Evolutionary conservation across 2,888 invertebrate species (phyloP).

Genomic region (Caprella mutica): DNA sequence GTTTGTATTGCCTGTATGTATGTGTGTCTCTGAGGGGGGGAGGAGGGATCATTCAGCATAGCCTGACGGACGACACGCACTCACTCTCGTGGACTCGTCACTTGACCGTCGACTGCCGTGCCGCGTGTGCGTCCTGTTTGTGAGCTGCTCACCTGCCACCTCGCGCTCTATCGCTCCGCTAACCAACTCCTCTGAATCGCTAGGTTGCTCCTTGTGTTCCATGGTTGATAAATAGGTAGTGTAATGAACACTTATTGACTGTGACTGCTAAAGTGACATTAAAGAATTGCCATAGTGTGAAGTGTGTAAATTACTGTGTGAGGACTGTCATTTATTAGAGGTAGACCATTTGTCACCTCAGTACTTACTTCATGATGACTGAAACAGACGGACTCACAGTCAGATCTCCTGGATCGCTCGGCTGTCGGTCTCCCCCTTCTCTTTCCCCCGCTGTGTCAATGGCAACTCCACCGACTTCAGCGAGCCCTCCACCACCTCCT

Average conservation of each 20-base stretch:
- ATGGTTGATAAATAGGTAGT: no score
- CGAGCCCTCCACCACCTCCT: slow-evolving; percentile 26
- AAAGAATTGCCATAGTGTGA: background rate
- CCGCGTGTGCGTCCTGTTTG: slow-evolving; percentile 15
- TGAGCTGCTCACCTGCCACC: background rate
- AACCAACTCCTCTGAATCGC: background rate
- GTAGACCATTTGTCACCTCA: background rate
- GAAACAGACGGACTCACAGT: slow-evolving; percentile 28
- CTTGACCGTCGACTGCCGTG: slow-evolving; percentile 14
- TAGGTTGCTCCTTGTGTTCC: no score
- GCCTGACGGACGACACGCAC: background rate
- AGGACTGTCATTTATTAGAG: background rate
- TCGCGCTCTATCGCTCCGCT: background rate
- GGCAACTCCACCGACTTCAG: slow-evolving; percentile 12
- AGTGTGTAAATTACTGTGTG: background rate
- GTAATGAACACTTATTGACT: no score
- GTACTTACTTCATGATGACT: no score
- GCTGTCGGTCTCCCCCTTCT: slow-evolving; percentile 30
- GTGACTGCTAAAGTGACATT: background rate
- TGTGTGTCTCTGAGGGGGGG: slow-evolving; percentile 30
- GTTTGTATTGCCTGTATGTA: slow-evolving; percentile 35
- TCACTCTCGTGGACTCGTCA: slow-evolving; percentile 33
- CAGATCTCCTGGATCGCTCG: slow-evolving; percentile 27
- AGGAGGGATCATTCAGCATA: background rate
- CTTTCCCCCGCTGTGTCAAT: slow-evolving; percentile 30